Evolutionary conservation across 2,888 invertebrate species (phyloP).

Genomic region (Tricholauxania praeusta): DNA sequence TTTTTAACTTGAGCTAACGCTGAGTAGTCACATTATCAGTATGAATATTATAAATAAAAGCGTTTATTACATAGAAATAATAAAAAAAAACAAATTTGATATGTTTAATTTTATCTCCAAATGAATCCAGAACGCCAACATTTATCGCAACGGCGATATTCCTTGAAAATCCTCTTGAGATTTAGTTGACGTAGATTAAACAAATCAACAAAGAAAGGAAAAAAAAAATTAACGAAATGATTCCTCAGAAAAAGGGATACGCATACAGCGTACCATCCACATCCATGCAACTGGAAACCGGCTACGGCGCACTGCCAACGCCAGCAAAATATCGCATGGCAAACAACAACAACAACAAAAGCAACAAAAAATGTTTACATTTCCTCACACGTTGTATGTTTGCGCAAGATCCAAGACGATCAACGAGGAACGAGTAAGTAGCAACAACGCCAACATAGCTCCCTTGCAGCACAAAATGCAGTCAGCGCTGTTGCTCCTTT

Average conservation of each 20-base stretch:
- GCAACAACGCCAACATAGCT: too few species aligned
- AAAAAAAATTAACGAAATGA: not conserved
- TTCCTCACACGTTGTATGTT: slow-evolving; percentile 19
- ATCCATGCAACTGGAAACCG: slow-evolving; percentile 9
- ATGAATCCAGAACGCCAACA: too few species aligned
- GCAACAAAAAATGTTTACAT: slow-evolving; percentile 16
- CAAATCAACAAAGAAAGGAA: slow-evolving; percentile 24
- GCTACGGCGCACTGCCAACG: not conserved
- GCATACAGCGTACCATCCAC: not conserved
- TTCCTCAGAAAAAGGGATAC: too few species aligned
- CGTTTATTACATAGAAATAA: too few species aligned
- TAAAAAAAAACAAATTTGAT: too few species aligned
- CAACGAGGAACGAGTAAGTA: too few species aligned
- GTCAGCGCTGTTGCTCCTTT: slow-evolving; percentile 7
- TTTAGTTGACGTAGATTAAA: slow-evolving; percentile 28
- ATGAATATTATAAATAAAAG: too few species aligned
- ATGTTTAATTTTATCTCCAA: too few species aligned
- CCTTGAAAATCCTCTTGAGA: slow-evolving; percentile 37
- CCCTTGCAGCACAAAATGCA: too few species aligned
- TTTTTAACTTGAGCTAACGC: too few species aligned
- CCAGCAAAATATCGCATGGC: slow-evolving; percentile 6
- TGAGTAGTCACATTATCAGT: too few species aligned
- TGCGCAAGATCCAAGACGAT: too few species aligned
- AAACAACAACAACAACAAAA: slow-evolving; percentile 3
- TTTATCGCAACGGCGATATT: not conserved